Percentiles rank a stretch among this genome's conserved stretches.
These are phyloP conservation scores for Tetragnatha versicolor DNA, from an alignment of 1,140 invertebrate genomes.

Conservation along the genomic window DNA sequence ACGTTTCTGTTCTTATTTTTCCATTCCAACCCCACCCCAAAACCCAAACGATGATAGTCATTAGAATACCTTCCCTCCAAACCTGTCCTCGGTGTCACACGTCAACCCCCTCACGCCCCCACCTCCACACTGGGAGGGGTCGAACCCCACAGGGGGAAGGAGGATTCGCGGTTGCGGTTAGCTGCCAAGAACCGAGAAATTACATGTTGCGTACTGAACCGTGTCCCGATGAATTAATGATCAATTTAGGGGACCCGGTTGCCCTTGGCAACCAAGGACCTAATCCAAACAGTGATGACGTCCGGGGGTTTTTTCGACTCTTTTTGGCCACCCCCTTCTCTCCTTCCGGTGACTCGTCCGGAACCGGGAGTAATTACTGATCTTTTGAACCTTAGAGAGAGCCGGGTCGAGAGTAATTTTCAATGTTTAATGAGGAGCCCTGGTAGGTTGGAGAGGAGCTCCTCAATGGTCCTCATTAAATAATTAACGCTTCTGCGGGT, in stretches of 20 bases:
- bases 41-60: conserved; percentile 16
- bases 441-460: no score
- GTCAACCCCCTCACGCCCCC: conserved; percentile 1
- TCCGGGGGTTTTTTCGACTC: conserved; percentile 12
- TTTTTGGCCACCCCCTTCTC: conserved; percentile 3
- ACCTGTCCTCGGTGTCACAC: conserved; percentile 10
- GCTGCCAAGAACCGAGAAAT: conserved; percentile 54
- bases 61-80: background rate
- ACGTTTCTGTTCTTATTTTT: no score
- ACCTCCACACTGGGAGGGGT: background rate
- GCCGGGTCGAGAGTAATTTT: conserved; percentile 26
- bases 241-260: conserved; percentile 44
- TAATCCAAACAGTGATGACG: conserved; percentile 50
- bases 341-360: conserved; percentile 15
- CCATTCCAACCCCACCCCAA: no score
- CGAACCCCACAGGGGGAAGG: background rate
- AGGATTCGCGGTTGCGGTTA: conserved; percentile 48
- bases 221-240: conserved; percentile 53
- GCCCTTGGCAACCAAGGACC: conserved; percentile 24
- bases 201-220: conserved; percentile 54
- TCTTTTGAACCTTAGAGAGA: background rate
- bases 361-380: background rate
- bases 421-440: conserved; percentile 8
- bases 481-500: conserved; percentile 2
- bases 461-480: conserved; percentile 5